A percentile compares a stretch with the other conserved stretches of the same genome.
These are phyloP conservation scores for Odontocerum albicorne DNA, from an alignment of 2,888 invertebrate genomes.

Conservation along the genomic window DNA sequence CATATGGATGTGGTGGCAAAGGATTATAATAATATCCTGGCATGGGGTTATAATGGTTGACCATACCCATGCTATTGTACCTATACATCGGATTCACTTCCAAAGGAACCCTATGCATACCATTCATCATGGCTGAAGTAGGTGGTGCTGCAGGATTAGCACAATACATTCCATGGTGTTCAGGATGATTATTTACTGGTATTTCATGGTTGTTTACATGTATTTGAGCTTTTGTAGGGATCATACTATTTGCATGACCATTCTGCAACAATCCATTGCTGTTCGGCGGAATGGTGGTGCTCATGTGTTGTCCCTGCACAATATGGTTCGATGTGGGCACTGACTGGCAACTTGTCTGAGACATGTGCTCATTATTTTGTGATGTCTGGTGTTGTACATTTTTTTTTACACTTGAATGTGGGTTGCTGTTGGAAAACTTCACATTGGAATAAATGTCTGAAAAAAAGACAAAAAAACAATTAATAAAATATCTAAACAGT, in stretches of 20 bases:
- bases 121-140: conserved; percentile 10
- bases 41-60: conserved; percentile 23
- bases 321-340: no score
- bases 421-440: conserved; percentile 22
- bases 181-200: conserved; percentile 17
- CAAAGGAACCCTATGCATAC: conserved; percentile 8
- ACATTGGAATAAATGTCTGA: conserved; percentile 35
- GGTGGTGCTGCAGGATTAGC: conserved; percentile 18
- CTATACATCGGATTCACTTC: conserved; percentile 41
- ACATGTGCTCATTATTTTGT: no score
- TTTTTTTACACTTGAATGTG: conserved; percentile 14
- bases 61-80: conserved; percentile 20
- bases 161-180: conserved; percentile 26
- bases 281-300: conserved; percentile 8
- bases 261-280: conserved; percentile 20
- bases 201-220: conserved; percentile 4
- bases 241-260: conserved; percentile 3
- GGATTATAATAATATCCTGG: conserved; percentile 48
- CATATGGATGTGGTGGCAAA: conserved; percentile 49
- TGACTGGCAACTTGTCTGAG: no score
- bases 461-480: conserved; percentile 11
- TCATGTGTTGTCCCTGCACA: conserved; percentile 1
- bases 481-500: no score
- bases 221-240: conserved; percentile 2
- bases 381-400: conserved; percentile 11